Percentiles rank a stretch among this genome's conserved stretches.
Conservation (phyloP, 2,888 invertebrate species). For the Metacarcinus magister region DNA sequence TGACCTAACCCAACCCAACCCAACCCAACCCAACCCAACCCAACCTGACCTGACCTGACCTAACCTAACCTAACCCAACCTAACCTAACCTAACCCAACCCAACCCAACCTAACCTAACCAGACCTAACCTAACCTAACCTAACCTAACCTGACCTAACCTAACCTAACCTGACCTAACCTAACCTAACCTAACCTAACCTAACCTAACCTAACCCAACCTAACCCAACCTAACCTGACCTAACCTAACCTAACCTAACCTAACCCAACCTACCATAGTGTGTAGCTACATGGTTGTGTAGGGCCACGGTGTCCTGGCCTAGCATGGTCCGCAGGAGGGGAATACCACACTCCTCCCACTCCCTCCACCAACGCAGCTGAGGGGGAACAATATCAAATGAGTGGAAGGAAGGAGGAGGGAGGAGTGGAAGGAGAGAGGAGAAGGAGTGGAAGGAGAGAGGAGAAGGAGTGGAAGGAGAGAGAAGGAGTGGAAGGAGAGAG, state of each 20-base stretch:
- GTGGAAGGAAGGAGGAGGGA: neutral
- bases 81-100: no score
- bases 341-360: slow-evolving; percentile 60
- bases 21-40: no score
- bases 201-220: no score
- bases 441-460: neutral
- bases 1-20: no score
- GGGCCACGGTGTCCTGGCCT: slow-evolving; percentile 43
- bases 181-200: no score
- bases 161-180: no score
- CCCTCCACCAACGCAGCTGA: slow-evolving; percentile 61
- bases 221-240: neutral
- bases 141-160: no score
- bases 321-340: slow-evolving; percentile 38
- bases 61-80: no score
- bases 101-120: no score
- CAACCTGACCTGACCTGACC: no score
- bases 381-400: neutral
- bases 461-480: no score
- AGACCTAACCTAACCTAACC: no score
- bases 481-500: neutral
- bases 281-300: slow-evolving; percentile 41
- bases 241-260: neutral
- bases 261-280: slow-evolving; percentile 38
- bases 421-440: neutral